Percentiles rank a stretch among this genome's conserved stretches.
These are phyloP conservation scores for Conchocele bisecta DNA, from an alignment of 2,888 invertebrate species.

Conservation along the genomic window DNA sequence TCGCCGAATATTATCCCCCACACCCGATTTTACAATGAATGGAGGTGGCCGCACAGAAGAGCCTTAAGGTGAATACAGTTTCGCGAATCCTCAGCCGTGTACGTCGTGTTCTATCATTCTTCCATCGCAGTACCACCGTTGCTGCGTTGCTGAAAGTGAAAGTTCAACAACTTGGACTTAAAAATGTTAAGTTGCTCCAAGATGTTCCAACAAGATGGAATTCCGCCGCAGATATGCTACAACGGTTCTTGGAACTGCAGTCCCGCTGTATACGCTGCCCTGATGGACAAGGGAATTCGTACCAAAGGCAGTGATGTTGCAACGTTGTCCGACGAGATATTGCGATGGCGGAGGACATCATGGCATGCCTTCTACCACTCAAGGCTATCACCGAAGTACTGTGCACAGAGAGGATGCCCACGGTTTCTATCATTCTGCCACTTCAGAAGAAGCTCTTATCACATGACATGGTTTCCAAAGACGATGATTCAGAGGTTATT, in stretches of 20 bases:
- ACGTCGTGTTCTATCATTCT: constrained; percentile 1
- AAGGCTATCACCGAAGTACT: constrained; percentile 17
- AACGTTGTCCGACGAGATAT: constrained; percentile 18
- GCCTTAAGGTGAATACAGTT: constrained; percentile 11
- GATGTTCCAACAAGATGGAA: constrained; percentile 33
- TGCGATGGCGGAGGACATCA: background rate
- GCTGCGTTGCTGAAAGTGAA: constrained; percentile 13
- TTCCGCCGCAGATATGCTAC: constrained; percentile 27
- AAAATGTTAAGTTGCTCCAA: constrained; percentile 12
- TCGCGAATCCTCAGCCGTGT: constrained; percentile 2
- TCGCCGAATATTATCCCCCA: no score
- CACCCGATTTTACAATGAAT: no score
- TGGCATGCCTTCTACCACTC: constrained; percentile 21
- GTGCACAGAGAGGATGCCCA: constrained; percentile 29
- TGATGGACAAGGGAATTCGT: constrained; percentile 8
- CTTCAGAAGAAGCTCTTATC: background rate
- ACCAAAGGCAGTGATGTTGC: no score
- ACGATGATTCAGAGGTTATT: no score
- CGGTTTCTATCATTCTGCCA: constrained; percentile 15
- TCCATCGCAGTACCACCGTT: constrained; percentile 21
- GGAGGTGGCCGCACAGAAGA: constrained; percentile 31
- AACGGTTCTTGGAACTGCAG: constrained; percentile 20
- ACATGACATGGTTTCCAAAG: no score
- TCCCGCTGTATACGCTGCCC: constrained; percentile 30
- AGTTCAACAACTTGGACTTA: constrained; percentile 2